Conservation (phyloP, 2,797 vertebrate species). For the Peromyscus nudipes region DNA sequence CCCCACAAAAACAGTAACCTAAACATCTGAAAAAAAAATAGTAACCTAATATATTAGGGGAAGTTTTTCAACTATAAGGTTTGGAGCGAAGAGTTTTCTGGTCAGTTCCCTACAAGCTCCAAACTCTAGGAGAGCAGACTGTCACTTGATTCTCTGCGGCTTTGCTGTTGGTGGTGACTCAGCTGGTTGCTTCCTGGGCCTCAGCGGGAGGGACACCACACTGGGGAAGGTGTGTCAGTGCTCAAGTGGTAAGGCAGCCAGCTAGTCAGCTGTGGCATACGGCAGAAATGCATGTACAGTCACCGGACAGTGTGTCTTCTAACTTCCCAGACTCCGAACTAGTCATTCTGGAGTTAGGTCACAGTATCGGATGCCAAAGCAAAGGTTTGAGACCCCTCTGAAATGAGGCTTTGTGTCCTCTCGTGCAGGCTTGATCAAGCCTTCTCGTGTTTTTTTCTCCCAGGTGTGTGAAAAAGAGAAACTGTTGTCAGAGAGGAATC, state of each 20-base stretch:
- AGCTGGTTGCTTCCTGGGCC: background rate
- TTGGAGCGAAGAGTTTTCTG: background rate
- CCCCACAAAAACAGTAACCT: background rate
- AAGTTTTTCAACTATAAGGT: background rate
- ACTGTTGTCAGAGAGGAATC: slow-evolving; percentile 97
- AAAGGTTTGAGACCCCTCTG: background rate
- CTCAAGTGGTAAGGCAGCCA: too few species aligned
- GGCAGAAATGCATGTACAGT: background rate
- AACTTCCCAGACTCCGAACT: background rate
- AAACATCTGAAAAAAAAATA: background rate
- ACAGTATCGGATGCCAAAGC: background rate
- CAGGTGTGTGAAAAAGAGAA: slow-evolving; percentile 99
- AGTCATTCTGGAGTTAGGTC: background rate
- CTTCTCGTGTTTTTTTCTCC: background rate
- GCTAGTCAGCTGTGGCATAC: background rate
- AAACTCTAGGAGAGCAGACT: background rate
- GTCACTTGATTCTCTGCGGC: background rate
- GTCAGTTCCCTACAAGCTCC: background rate
- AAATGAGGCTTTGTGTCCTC: background rate
- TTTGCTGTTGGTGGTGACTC: background rate
- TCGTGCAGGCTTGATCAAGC: background rate
- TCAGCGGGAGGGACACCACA: background rate
- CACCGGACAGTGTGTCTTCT: background rate
- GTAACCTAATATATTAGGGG: background rate
- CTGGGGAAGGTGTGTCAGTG: background rate